Evolutionary conservation across 2,888 invertebrate species (phyloP).

Genomic region (Cheilosia pagana): DNA sequence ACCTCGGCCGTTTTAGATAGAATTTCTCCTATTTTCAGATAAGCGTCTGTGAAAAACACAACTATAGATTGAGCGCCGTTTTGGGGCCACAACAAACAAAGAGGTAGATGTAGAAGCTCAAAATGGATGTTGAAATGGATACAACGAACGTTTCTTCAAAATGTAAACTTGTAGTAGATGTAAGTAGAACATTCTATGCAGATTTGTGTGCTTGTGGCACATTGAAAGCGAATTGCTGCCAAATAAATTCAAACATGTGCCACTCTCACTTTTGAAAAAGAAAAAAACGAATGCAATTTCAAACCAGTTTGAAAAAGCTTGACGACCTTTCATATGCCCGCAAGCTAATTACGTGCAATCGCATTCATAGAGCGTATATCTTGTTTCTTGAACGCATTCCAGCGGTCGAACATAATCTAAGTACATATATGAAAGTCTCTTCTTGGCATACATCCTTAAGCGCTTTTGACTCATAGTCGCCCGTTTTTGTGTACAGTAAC

Average conservation of each 20-base stretch:
- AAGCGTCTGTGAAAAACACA: too few relatives aligned
- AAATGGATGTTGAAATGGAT: too few relatives aligned
- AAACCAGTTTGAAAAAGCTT: background rate
- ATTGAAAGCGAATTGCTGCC: background rate
- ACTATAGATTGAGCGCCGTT: too few relatives aligned
- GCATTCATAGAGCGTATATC: background rate
- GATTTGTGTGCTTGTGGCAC: background rate
- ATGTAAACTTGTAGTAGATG: too few relatives aligned
- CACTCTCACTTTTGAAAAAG: background rate
- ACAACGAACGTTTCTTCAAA: too few relatives aligned
- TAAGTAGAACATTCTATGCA: too few relatives aligned
- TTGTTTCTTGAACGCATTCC: background rate
- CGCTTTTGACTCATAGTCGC: background rate
- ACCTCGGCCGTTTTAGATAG: too few relatives aligned
- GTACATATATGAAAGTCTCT: background rate
- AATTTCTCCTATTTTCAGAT: too few relatives aligned
- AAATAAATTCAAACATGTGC: background rate
- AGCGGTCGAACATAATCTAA: background rate
- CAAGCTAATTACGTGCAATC: background rate
- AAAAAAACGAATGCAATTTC: background rate
- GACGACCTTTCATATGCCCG: background rate
- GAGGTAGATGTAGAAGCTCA: too few relatives aligned
- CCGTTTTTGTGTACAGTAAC: too few relatives aligned
- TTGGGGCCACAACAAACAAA: too few relatives aligned
- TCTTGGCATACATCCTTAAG: background rate